These are phyloP conservation scores for Natator depressus DNA, from an alignment of 2,113 vertebrate genomes.

Conservation along the genomic window DNA sequence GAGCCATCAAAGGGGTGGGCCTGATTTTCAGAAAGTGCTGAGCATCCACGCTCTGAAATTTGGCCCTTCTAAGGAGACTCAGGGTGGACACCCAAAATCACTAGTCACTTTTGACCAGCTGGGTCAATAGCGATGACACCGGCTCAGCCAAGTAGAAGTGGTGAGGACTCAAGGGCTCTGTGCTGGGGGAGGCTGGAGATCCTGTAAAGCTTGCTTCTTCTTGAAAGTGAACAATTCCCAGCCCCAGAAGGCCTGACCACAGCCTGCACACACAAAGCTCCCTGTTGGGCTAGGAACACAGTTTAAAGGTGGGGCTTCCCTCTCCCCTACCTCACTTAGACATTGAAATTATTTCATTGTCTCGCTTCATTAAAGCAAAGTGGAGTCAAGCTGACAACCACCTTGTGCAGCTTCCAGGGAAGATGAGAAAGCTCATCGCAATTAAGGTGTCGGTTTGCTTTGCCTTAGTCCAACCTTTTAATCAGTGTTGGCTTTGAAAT, in stretches of 20 bases:
- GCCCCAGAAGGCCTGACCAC: background rate
- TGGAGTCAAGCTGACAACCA: slow-evolving; percentile 45
- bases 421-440: slow-evolving; percentile 35
- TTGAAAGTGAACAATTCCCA: background rate
- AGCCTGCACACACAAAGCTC: background rate
- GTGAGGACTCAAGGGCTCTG: background rate
- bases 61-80: background rate
- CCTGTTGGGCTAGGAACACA: background rate
- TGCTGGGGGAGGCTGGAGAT: no score
- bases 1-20: background rate
- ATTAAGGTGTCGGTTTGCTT: slow-evolving; percentile 51
- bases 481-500: slow-evolving; percentile 45
- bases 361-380: slow-evolving; percentile 61
- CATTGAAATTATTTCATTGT: slow-evolving; percentile 58
- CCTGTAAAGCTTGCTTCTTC: background rate
- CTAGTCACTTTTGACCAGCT: background rate
- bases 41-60: background rate
- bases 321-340: slow-evolving; percentile 39
- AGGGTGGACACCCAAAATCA: background rate
- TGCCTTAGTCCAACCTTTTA: slow-evolving; percentile 22
- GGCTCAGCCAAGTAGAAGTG: background rate
- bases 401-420: slow-evolving; percentile 51
- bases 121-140: background rate
- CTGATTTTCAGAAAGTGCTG: background rate
- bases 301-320: background rate